Base-by-base conservation (phyloP, 2,888 invertebrate species). In the Operophtera brumata region DNA sequence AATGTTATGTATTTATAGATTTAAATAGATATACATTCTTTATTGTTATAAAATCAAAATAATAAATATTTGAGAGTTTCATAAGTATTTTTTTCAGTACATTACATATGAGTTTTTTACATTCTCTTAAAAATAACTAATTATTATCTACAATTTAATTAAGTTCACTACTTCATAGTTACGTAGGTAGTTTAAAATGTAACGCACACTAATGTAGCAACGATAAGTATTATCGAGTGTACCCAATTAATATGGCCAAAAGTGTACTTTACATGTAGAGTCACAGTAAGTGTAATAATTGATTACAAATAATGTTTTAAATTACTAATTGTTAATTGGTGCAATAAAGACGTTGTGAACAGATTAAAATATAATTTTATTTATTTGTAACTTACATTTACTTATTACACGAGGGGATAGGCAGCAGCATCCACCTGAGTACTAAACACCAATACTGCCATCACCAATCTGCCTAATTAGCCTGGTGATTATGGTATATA, bases 301-400 rank as follows among this genome's bases (percentile, higher is more conserved):
- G 2, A 20, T 20, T 20, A 3, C 20, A 20, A 20, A 3, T 3
- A 20, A 3, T 2, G 2, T 20, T 20, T 20, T 3, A 13, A 37
- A 28, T 10, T 47, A 56, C 50, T 57, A 85, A 82, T 75, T 82
- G 85, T 86, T 86, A 82, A 75, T 78, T 75, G 73, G 76, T 84
- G 84, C 84, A 88, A 86, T 86, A 88, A 83, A 69, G 77, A 81
- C 62, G 86, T 86, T 86, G 85, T 86, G 85, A 85, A 79, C 66
- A 75, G 72, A 75, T 78, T 73, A 70, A 61, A 49, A 10, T 32
- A 44, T 26, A 59, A 51, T 70, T 20, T 20, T 20, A 20, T 20
- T 20, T 20, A 20, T 20, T 3, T 3, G 4, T 20, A 20, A 20
- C 2, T 20, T n/a, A n/a, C n/a, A n/a, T n/a, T n/a, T n/a, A n/a